Evolutionary conservation across 2,797 vertebrate species (phyloP).

Genomic region (Cottoperca gobio): DNA sequence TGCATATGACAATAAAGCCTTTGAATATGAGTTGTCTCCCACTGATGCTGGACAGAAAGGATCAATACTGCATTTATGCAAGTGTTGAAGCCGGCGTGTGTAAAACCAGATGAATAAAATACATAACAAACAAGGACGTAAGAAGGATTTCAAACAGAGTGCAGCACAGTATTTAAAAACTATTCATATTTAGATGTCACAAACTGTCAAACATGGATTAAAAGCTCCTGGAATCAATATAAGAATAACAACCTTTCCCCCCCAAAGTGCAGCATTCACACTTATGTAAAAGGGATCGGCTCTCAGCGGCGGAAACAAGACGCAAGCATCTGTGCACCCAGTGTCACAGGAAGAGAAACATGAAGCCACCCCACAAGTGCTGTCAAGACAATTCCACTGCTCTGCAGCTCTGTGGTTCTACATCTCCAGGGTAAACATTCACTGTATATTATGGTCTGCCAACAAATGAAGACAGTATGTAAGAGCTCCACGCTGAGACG

Average conservation of each 20-base stretch:
- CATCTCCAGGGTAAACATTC: constrained; percentile 38
- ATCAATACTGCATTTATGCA: constrained; percentile 34
- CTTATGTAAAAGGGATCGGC: constrained; percentile 10
- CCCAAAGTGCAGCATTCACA: constrained; percentile 8
- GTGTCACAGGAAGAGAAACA: constrained; percentile 34
- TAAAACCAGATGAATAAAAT: constrained; percentile 45
- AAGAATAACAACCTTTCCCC: not conserved
- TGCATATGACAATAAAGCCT: too few relatives aligned
- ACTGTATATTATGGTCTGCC: constrained; percentile 6
- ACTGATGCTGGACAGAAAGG: constrained; percentile 12
- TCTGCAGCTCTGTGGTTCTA: constrained; percentile 7
- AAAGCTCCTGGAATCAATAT: constrained; percentile 21
- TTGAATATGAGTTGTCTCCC: too few relatives aligned
- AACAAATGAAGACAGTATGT: constrained; percentile 28
- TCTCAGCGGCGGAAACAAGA: not conserved
- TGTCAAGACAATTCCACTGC: constrained; percentile 38
- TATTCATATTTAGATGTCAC: constrained; percentile 22
- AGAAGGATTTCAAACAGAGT: constrained; percentile 9
- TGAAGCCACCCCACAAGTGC: constrained; percentile 33
- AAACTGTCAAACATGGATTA: constrained; percentile 40
- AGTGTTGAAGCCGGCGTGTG: not conserved
- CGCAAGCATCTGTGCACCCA: constrained; percentile 4
- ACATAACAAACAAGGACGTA: constrained; percentile 12
- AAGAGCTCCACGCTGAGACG: constrained; percentile 4
- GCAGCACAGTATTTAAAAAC: constrained; percentile 26